Evolutionary conservation across 2,888 invertebrate species (phyloP), one percentile per base, ranked within the genome.

Genomic region (Drosophila leonis): DNA sequence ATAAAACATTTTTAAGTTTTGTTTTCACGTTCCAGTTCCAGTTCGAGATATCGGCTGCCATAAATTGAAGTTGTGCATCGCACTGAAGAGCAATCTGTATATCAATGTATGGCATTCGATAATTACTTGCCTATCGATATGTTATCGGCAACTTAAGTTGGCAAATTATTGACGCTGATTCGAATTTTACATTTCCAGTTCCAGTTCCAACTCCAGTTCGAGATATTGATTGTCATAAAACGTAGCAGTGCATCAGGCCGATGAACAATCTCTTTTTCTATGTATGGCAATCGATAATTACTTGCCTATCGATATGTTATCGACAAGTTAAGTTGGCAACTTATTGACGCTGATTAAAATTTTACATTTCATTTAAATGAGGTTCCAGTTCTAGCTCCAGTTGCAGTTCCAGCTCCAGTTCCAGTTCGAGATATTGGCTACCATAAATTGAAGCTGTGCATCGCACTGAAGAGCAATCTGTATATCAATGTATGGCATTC

Each of bases 1-100:
- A 79, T 78, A 78, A 78, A 78, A 78, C 79, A 78, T 78, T 75
- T 75, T 72, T 57, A 65, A 78, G 72, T 29, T 60, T 71, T 61
- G 42, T 62, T 74, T 49, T 57, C 51, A 42, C 61, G 66, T 65
- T 70, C 35, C 31, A 5, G 41, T 57, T 52, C 42, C 41, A 37
- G 29, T 56, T 37, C 41, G 37, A 62, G 42, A 48, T 35, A n/a
- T 42, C 33, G 37, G 44, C 33, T 39, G 64, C 75, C 63, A 71
- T 77, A 66, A 78, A 78, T 74, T 61, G 31, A n/a, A n/a, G 54
- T 37, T 52, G 37, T 49, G 60, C 35, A 52, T 57, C 56, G 24
- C 52, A 48, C 37, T 18, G 29, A n/a, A 12, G 31, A 49, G 13
- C 42, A 31, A 42, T 61, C 62, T 41, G 9, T 29, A 29, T 27